Base-by-base conservation (phyloP, 2,797 vertebrate genomes). In the Anisognathus igniventris region DNA sequence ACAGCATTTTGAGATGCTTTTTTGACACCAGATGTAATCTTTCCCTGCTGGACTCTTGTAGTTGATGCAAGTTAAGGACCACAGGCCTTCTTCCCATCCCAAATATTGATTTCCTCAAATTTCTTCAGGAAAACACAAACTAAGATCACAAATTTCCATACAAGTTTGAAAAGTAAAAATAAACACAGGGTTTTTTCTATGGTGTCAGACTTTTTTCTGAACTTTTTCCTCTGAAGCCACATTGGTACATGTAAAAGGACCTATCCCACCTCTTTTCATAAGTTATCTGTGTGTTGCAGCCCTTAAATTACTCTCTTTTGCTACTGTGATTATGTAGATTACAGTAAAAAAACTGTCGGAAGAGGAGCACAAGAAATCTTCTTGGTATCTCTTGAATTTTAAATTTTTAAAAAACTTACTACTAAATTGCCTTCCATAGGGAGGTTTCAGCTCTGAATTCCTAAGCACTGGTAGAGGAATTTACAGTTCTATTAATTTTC, bases 361-460 rank as follows among this genome's bases (percentile, higher is more conserved):
- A 81, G 79, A 74, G 9, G 13, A 65, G 73, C 70, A 7, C 21
- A 77, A 75, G 50, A 68, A 54, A n/a, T 86, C 73, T 86, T 89
- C 68, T 35, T 40, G 37, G 27, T 93, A 86, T 42, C 37, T 70
- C 84, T 86, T 91, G 67, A 72, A 81, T 75, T 94, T 58, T 89
- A 75, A 77, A 28, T 75, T 93, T 94, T 30, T 5, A 0, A 27
- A 25, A 24, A 15, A 13, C 2, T 79, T 92, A 57, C 90, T 93
- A 68, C 74, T 90, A 61, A 90, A 79, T 22, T 82, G 27, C 68
- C 96, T 96, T 96, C 67, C 86, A 95, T 84, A 77, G 65, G 37
- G 62, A 62, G 7, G 35, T 62, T 89, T 85, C 35, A 56, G 19
- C 5, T 61, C 53, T 79, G 57, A 9, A 40, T 40, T 83, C 64